Conservation (phyloP, 2,113 vertebrate genomes). For the Thunnus maccoyii region DNA sequence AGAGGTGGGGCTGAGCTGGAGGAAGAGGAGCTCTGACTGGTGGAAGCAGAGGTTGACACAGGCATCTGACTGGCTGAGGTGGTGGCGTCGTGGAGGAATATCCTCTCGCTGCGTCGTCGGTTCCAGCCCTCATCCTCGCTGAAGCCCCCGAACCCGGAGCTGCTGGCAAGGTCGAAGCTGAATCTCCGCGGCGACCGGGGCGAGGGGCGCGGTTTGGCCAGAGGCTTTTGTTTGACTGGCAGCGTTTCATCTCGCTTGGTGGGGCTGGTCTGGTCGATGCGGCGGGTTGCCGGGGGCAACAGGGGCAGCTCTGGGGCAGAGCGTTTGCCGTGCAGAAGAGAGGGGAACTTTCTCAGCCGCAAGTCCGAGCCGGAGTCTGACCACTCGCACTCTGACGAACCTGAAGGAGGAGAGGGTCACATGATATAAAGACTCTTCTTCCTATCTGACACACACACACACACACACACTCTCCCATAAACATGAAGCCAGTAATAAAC, state of each 20-base stretch:
- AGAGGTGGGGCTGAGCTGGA: constrained; percentile 56
- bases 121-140: constrained; percentile 96
- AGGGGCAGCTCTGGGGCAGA: constrained; percentile 85
- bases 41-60: constrained; percentile 52
- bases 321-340: constrained; percentile 91
- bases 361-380: constrained; percentile 94
- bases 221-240: constrained; percentile 88
- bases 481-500: constrained; percentile 43
- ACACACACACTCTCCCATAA: background rate
- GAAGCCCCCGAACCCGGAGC: constrained; percentile 67
- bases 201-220: constrained; percentile 86
- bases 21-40: constrained; percentile 62
- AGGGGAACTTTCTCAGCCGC: constrained; percentile 89
- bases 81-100: constrained; percentile 94
- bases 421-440: background rate
- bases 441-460: constrained; percentile 8
- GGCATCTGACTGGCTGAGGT: constrained; percentile 78
- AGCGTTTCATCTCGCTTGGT: constrained; percentile 87
- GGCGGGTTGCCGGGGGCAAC: constrained; percentile 70
- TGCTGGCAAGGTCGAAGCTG: constrained; percentile 89
- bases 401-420: constrained; percentile 74
- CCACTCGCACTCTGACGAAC: constrained; percentile 93
- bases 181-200: constrained; percentile 87
- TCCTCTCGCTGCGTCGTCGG: constrained; percentile 93
- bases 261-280: constrained; percentile 70